Evolutionary conservation across 2,888 invertebrate species (phyloP).

Genomic region (Caenorhabditis macrosperma): DNA sequence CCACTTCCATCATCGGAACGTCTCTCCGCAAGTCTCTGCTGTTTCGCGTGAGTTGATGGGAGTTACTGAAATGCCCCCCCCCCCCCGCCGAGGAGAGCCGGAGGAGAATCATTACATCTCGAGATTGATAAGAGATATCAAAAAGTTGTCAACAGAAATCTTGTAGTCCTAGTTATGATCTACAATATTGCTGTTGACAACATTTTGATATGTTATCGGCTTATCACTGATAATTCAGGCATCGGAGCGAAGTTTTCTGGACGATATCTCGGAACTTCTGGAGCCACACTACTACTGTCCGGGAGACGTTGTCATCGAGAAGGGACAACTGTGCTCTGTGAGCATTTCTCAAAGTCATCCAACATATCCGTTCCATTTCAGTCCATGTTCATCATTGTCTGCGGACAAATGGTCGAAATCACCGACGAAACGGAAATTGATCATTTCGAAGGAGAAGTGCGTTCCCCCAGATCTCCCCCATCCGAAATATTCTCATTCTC

Average conservation of each 20-base stretch:
- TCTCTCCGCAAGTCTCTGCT: constrained; percentile 39
- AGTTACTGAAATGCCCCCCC: too few relatives aligned
- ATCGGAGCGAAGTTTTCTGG: constrained; percentile 50
- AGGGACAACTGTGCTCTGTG: constrained; percentile 61
- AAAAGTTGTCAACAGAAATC: too few relatives aligned
- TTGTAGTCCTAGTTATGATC: too few relatives aligned
- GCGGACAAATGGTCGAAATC: constrained; percentile 47
- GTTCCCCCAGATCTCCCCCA: too few relatives aligned
- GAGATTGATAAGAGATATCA: too few relatives aligned
- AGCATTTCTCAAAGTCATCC: background rate
- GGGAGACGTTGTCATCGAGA: constrained; percentile 61
- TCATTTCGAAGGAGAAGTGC: constrained; percentile 46
- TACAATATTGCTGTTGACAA: too few relatives aligned
- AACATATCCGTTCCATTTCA: background rate
- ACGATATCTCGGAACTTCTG: constrained; percentile 41
- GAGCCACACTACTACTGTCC: constrained; percentile 59
- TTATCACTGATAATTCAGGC: too few relatives aligned
- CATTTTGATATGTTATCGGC: too few relatives aligned
- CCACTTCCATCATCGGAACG: constrained; percentile 51
- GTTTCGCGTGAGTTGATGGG: constrained; percentile 24
- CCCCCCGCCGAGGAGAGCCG: too few relatives aligned
- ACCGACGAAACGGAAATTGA: constrained; percentile 48
- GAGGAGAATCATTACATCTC: too few relatives aligned
- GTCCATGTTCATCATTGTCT: constrained; percentile 53
- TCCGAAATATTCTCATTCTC: background rate